Conservation (phyloP, 2,888 invertebrate genomes). For the Pasiphila rectangulata region DNA sequence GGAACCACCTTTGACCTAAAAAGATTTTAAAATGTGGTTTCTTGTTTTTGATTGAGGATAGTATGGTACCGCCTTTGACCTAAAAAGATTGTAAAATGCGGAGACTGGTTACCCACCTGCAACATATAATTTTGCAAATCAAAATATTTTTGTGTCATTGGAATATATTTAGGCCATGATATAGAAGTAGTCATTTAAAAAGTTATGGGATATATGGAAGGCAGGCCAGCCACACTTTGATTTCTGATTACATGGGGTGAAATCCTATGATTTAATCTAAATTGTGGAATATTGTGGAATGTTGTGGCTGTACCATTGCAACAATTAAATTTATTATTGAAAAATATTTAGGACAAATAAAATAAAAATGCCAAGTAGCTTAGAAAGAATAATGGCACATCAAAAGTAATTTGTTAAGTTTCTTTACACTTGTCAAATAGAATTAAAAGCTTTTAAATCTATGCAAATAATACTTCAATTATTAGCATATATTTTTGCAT, state of each 20-base stretch:
- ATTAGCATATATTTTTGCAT: no score
- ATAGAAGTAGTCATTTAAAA: no score
- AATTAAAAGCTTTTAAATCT: no score
- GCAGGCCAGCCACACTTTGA: not conserved
- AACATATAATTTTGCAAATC: slow-evolving; percentile 70
- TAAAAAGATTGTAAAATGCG: slow-evolving; percentile 40
- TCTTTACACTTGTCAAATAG: no score
- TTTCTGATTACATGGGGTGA: not conserved
- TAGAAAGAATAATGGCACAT: no score
- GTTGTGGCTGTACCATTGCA: not conserved
- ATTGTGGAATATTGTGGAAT: no score
- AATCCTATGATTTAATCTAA: no score
- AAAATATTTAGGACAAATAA: slow-evolving; percentile 26
- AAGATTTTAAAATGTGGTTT: no score
- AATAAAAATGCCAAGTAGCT: no score
- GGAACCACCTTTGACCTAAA: slow-evolving; percentile 34
- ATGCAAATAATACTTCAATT: no score
- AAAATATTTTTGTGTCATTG: slow-evolving; percentile 50
- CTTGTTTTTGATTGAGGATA: no score
- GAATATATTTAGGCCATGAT: slow-evolving; percentile 35
- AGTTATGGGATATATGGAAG: not conserved
- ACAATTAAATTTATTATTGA: slow-evolving; percentile 7
- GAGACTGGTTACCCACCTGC: slow-evolving; percentile 69
- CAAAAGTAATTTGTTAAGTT: no score
- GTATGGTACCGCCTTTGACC: slow-evolving; percentile 30